Evolutionary conservation across 1,140 invertebrate species (phyloP), one percentile per base, ranked within the genome.

Genomic region (Drosophila cardini): DNA sequence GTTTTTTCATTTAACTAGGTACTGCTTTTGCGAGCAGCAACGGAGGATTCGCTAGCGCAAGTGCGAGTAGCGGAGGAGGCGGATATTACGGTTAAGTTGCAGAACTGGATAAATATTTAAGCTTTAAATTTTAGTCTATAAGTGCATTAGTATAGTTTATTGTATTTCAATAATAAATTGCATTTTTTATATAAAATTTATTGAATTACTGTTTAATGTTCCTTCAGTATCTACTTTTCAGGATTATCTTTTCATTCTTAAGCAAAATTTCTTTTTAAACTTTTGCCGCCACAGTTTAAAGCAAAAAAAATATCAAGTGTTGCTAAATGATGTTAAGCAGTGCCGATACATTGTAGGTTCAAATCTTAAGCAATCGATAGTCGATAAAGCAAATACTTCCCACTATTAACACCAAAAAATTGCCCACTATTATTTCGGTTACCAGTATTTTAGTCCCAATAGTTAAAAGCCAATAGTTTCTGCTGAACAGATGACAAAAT

Each of bases 1-100:
- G 83, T 75, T 91, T 73, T 58, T 65, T 91, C 9, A 56, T 84
- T 11, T 26, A 26, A 26, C 0, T 87, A 91, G 90, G 73, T 57
- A 90, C 86, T 3, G 86, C 83, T 5, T 91, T 72, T 70, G 83
- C 90, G 10, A 91, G 90, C 57, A 91, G 90, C 72, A 91, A 76
- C 46, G 82, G 90, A 26, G 86, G 90, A 46, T 84, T 86, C 53
- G 72, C 81, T 36, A 75, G 65, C 18, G 90, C 90, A 32, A 82
- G 80, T 80, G 80, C 68, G 18, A 76, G 89, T 42, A 57, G 62
- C 26, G 78, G 76, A 46, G 69, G 72, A 7, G 76, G 72, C 9
- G 76, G 84, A 15, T 87, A 78, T 36, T 87, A 89, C 16, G 84
- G 84, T 38, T 87, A 65, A 84, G 1, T 11, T 26, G 21, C 32